phyloP scores from a whole-genome alignment of 2,113 vertebrate species.

The Crotalus horridus region DNA sequence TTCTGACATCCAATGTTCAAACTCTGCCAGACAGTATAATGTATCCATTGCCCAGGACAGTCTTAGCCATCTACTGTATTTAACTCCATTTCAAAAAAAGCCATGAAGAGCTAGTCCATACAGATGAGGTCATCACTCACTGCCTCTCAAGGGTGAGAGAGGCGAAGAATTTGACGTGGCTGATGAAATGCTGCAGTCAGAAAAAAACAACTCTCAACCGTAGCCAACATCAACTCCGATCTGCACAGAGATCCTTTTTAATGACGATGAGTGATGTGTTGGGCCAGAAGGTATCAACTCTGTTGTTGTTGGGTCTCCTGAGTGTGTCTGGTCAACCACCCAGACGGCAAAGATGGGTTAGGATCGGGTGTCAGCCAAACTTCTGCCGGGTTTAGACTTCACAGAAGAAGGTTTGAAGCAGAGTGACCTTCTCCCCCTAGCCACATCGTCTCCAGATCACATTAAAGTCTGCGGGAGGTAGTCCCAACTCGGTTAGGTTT shows the following conservation, averaged over 20 bases:
- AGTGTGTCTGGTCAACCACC: not conserved
- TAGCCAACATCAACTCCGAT: not conserved
- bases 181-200: not conserved
- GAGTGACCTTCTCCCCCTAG: not conserved
- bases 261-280: not conserved
- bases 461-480: not conserved
- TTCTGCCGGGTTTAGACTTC: not conserved
- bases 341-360: not conserved
- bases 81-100: not conserved
- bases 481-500: not conserved
- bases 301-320: not conserved
- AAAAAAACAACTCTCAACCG: not conserved
- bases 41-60: not conserved
- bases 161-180: not conserved
- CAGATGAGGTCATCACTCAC: not conserved
- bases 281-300: not conserved
- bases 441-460: not conserved
- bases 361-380: not conserved
- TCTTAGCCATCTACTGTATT: not conserved
- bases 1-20: not conserved
- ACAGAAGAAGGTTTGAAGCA: not conserved
- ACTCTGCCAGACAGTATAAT: not conserved
- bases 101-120: not conserved
- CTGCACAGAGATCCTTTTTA: not conserved
- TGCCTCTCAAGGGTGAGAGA: not conserved